Evolutionary conservation across 2,113 vertebrate genomes (phyloP), one percentile per base, ranked within the genome.

Genomic region (Ochotona curzoniae): DNA sequence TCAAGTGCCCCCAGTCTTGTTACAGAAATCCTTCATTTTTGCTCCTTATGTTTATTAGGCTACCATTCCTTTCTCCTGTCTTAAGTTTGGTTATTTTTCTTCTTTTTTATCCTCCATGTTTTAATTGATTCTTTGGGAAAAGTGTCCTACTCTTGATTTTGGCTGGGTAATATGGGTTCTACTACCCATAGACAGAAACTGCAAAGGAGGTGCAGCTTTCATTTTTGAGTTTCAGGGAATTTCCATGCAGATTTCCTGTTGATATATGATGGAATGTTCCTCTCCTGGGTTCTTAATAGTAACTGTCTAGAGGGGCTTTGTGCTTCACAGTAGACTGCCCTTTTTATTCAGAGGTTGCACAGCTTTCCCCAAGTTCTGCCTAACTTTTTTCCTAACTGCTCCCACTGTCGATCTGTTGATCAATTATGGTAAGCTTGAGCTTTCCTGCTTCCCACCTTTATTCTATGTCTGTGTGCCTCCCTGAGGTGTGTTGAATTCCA

Each of bases 201-300:
- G 11, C 18, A 89, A 51, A 35, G 30, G 18, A 25, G 63, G n/a
- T 49, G 0, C 75, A 32, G 3, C 13, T 89, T 83, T 92, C 81
- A 76, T 30, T 44, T 87, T 78, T 78, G 63, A 7, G 32, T 83
- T 93, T 95, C 26, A 70, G 44, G 47, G 61, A 83, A 84, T 87
- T 71, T 8, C 13, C 51, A 80, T 28, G 38, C 3, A 66, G n/a
- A 83, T 80, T 93, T 18, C 17, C n/a, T 61, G 4, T 61, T 83
- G 89, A 91, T 12, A 7, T 70, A 23, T 66, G n/a, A n/a, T 71
- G 8, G 12, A 81, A 64, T 30, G 5, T 76, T 1, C 17, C 61
- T 7, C 11, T 64, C 8, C n/a, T 21, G 51, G 15, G 61, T 93
- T 93, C 51, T 71, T 85, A 28, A 30, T 49, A 44, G 5, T 78